Evolutionary conservation across 2,113 vertebrate species (phyloP).

Genomic region (Aptenodytes forsteri): DNA sequence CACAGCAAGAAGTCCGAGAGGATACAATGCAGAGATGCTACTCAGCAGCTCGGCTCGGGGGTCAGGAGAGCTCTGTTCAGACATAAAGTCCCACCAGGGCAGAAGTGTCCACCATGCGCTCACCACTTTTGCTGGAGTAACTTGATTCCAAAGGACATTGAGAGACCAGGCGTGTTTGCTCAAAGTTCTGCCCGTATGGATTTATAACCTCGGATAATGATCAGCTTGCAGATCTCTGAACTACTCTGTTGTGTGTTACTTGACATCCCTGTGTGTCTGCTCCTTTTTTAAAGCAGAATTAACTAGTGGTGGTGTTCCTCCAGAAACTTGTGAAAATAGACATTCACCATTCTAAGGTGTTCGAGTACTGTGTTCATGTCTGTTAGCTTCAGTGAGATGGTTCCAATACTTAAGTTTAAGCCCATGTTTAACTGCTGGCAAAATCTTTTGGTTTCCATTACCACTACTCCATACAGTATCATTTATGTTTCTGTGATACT

Average conservation of each 20-base stretch:
- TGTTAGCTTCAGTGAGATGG: neutral
- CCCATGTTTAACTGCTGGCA: neutral
- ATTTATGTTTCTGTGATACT: rapidly evolving
- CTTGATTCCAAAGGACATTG: neutral
- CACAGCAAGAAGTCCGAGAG: neutral
- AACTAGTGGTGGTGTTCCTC: neutral
- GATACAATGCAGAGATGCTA: neutral
- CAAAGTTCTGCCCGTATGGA: neutral
- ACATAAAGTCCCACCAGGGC: neutral
- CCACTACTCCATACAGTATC: neutral
- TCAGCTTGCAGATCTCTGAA: neutral
- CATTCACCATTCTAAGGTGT: neutral
- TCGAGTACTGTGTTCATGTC: neutral
- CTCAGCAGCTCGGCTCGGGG: neutral
- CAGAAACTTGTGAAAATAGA: neutral
- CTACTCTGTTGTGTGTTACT: neutral
- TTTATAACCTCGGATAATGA: neutral
- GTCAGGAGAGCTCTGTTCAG: neutral
- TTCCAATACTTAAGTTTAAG: neutral
- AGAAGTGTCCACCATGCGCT: neutral
- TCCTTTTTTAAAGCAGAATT: neutral
- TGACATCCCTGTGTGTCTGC: neutral
- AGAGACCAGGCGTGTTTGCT: neutral
- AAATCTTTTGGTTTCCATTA: neutral
- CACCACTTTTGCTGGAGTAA: neutral